Conservation (phyloP, 2,888 invertebrate species). For the Auanema freiburgensis region DNA sequence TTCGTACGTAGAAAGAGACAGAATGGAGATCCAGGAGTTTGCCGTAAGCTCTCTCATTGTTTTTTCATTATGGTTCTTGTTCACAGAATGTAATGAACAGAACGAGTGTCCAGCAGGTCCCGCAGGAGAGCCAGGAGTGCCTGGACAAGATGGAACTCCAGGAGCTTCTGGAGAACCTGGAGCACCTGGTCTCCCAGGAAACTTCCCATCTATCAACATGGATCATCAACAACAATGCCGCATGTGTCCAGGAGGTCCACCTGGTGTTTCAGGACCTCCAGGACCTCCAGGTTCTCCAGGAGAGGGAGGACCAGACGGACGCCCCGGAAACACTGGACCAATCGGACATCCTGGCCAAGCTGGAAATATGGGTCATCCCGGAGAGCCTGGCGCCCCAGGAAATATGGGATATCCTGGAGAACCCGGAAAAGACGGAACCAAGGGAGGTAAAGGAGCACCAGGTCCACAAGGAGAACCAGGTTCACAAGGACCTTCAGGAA, state of each 20-base stretch:
- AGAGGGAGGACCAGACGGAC: slow-evolving; percentile 41
- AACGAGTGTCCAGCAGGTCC: slow-evolving; percentile 42
- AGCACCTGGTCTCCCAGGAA: slow-evolving; percentile 42
- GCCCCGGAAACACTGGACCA: slow-evolving; percentile 41
- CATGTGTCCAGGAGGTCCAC: slow-evolving; percentile 47
- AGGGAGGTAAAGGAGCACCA: slow-evolving; percentile 40
- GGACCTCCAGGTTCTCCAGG: slow-evolving; percentile 46
- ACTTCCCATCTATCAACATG: slow-evolving; percentile 48
- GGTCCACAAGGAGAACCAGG: slow-evolving; percentile 41
- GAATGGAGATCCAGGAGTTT: slow-evolving; percentile 37
- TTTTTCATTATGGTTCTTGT: neutral
- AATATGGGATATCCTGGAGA: slow-evolving; percentile 44
- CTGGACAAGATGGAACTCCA: slow-evolving; percentile 39
- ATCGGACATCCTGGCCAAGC: slow-evolving; percentile 40
- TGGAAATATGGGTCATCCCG: slow-evolving; percentile 40
- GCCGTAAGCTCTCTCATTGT: slow-evolving; percentile 27
- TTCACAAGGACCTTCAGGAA: slow-evolving; percentile 43
- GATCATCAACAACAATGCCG: slow-evolving; percentile 48
- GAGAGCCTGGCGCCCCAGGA: slow-evolving; percentile 43
- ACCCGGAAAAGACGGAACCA: slow-evolving; percentile 33
- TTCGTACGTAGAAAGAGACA: slow-evolving; percentile 42
- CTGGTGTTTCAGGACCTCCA: slow-evolving; percentile 43
- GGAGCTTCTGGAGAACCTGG: slow-evolving; percentile 39
- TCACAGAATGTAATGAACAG: slow-evolving; percentile 39
- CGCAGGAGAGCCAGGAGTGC: slow-evolving; percentile 32